Conservation (phyloP, 2,888 invertebrate species). For the Microctonus brassicae region DNA sequence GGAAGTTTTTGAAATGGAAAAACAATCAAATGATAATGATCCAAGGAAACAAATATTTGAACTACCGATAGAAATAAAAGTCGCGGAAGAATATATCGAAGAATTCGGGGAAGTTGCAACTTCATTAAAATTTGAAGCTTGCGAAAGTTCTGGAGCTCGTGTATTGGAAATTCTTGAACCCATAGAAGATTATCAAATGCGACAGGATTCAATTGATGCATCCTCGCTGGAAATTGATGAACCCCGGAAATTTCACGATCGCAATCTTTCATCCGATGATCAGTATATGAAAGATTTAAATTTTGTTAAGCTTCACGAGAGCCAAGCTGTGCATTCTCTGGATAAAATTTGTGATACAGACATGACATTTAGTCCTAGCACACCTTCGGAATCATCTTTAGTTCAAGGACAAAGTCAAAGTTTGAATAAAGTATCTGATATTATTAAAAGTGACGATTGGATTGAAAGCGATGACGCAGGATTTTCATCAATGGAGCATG, state of each 20-base stretch:
- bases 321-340: constrained; percentile 57
- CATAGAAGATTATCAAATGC: constrained; percentile 48
- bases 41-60: not conserved
- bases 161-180: constrained; percentile 61
- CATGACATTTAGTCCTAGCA: constrained; percentile 57
- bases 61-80: constrained; percentile 35
- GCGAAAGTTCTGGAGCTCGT: constrained; percentile 55
- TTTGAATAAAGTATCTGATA: not conserved
- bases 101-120: constrained; percentile 37
- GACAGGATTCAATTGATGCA: constrained; percentile 61
- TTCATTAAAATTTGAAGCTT: constrained; percentile 36
- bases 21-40: constrained; percentile 2
- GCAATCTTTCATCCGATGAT: constrained; percentile 40
- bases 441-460: constrained; percentile 6
- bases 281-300: constrained; percentile 37
- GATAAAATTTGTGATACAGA: constrained; percentile 59
- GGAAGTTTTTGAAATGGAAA: constrained; percentile 52
- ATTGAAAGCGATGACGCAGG: constrained; percentile 33
- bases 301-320: constrained; percentile 53
- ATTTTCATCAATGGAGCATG: constrained; percentile 37
- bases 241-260: constrained; percentile 36
- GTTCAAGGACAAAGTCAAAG: constrained; percentile 25
- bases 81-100: constrained; percentile 35
- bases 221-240: constrained; percentile 63
- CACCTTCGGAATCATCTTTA: constrained; percentile 54